phyloP scores from a whole-genome alignment of 2,113 vertebrate species.

The Etheostoma spectabile region DNA sequence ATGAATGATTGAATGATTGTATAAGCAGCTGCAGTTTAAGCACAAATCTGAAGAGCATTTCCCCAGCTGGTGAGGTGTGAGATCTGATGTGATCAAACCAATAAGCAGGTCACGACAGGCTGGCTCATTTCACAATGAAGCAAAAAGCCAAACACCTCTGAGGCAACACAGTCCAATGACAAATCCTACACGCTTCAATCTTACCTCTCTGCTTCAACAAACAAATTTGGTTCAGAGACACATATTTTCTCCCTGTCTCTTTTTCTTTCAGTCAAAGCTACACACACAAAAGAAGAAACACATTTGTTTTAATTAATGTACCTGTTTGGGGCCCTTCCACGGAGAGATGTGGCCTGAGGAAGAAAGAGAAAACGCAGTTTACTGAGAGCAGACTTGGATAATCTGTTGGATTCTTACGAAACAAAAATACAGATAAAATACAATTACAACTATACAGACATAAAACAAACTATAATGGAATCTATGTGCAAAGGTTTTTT shows the following conservation, averaged over 20 bases:
- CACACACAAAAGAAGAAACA: constrained; percentile 18
- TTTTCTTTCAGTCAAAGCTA: background rate
- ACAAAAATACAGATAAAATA: background rate
- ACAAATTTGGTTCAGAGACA: constrained; percentile 24
- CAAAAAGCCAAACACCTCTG: constrained; percentile 43
- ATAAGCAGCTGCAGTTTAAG: constrained; percentile 28
- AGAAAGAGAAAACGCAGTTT: constrained; percentile 66
- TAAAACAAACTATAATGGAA: background rate
- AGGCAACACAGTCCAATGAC: constrained; percentile 24
- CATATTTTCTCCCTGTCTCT: background rate
- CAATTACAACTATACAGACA: background rate
- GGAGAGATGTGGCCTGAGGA: constrained; percentile 96
- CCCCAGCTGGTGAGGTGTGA: constrained; percentile 28
- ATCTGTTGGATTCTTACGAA: background rate
- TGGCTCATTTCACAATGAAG: constrained; percentile 42
- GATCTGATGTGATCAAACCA: constrained; percentile 55
- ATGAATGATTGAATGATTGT: constrained; percentile 27
- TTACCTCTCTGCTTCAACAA: constrained; percentile 28
- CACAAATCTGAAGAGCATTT: constrained; percentile 13
- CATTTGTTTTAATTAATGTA: constrained; percentile 67
- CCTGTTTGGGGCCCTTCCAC: constrained; percentile 98
- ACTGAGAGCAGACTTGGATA: background rate
- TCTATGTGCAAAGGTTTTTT: background rate
- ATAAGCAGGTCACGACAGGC: constrained; percentile 46
- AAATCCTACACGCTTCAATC: constrained; percentile 18